A percentile compares a stretch with the other conserved stretches of the same genome.
phyloP scores from a whole-genome alignment of 2,888 invertebrate genomes.

The Xanthia icteritia region DNA sequence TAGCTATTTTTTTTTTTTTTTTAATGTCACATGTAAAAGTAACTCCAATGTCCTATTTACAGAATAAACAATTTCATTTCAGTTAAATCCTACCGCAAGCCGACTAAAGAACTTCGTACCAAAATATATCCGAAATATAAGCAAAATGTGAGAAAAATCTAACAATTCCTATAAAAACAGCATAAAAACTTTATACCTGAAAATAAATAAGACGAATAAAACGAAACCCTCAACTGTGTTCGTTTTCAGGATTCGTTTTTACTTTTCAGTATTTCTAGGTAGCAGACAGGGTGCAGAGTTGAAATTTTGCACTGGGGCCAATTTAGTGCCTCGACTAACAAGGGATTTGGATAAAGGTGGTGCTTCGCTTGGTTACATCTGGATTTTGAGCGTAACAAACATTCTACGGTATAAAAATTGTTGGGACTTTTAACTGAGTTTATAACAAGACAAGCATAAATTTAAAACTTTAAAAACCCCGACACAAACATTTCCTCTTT shows the following conservation, averaged over 20 bases:
- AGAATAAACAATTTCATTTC: too few species aligned
- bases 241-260: conserved; percentile 18
- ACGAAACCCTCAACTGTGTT: conserved; percentile 11
- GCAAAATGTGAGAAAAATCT: not conserved
- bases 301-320: conserved; percentile 52
- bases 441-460: too few species aligned
- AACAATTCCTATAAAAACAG: not conserved
- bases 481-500: too few species aligned
- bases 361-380: conserved; percentile 22
- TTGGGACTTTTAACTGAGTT: not conserved
- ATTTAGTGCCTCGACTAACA: conserved; percentile 60
- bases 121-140: too few species aligned
- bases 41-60: too few species aligned
- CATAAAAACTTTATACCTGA: not conserved
- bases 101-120: too few species aligned
- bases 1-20: too few species aligned
- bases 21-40: too few species aligned
- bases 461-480: too few species aligned
- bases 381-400: conserved; percentile 12
- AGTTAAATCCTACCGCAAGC: too few species aligned
- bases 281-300: conserved; percentile 30
- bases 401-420: not conserved
- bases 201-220: conserved; percentile 5
- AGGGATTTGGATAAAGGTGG: conserved; percentile 53
- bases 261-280: conserved; percentile 15